Conservation (phyloP, 2,113 vertebrate species). For the Prochilodus magdalenae region DNA sequence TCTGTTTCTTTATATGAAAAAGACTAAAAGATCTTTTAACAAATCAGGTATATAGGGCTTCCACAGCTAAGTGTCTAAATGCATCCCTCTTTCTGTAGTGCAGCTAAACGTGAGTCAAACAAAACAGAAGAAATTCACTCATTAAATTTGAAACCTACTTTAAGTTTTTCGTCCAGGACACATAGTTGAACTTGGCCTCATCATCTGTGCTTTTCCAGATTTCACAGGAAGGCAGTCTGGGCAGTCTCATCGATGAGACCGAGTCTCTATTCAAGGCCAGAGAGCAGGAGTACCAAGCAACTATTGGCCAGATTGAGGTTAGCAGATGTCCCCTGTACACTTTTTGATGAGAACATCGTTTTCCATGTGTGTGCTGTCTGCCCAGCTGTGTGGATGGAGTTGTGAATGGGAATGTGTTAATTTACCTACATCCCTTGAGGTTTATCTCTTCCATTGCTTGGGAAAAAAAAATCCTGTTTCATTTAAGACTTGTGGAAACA, state of each 20-base stretch:
- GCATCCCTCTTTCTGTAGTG: too few species aligned
- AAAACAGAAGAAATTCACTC: too few species aligned
- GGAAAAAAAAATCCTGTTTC: not conserved
- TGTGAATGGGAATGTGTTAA: not conserved
- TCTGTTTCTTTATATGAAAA: too few species aligned
- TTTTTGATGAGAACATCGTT: not conserved
- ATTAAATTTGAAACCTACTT: too few species aligned
- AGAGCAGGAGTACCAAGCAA: constrained; percentile 96
- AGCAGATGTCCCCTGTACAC: not conserved
- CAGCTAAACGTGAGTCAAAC: too few species aligned
- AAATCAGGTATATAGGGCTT: too few species aligned
- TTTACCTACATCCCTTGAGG: not conserved
- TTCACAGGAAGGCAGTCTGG: constrained; percentile 87
- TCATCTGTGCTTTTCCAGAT: constrained; percentile 33
- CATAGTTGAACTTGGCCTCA: too few species aligned
- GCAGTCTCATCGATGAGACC: constrained; percentile 93
- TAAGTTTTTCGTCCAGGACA: too few species aligned
- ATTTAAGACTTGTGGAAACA: not conserved
- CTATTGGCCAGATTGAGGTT: constrained; percentile 97
- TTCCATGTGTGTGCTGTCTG: not conserved
- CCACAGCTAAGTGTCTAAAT: too few species aligned
- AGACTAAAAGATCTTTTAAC: too few species aligned
- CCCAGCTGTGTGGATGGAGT: not conserved
- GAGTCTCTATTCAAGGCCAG: constrained; percentile 95
- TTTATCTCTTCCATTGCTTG: not conserved